Evolutionary conservation across 1,140 invertebrate species (phyloP), one percentile per base, ranked within the genome.

Genomic region (Trichonephila clavipes): DNA sequence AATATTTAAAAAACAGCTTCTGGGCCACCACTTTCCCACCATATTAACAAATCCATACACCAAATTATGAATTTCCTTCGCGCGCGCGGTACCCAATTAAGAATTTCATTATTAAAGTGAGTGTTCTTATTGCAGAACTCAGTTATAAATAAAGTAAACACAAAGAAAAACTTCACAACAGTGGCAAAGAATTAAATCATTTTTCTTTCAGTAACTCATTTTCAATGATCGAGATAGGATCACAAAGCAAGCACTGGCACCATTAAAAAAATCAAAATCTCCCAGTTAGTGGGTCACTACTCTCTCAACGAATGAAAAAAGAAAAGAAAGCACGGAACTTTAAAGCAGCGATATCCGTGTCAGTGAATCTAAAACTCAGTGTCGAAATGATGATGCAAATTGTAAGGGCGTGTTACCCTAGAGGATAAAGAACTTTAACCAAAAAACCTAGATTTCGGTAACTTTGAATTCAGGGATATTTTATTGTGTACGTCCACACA

Each of bases 211-310:
- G 8, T 34, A 10, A 77, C 24, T 8, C n/a, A 24, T 58, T 14
- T 59, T n/a, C 18, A 77, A 34, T 40, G 24, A 51, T 5, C n/a
- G 19, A 2, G 19, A 83, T n/a, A 58, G 44, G 51, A 83, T 59
- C 44, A 83, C 82, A 83, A 83, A 83, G 82, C 82, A 83, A 83
- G 40, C 24, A n/a, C 51, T 83, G 82, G 82, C 82, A 83, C 82
- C 44, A 83, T 83, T 83, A 58, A 28, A 24, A 88, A 88, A 59
- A 62, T 51, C 44, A 58, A 59, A 85, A 85, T 16, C 28, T 69
- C 28, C 10, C 18, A 82, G 82, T 85, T 18, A 51, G 28, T 88
- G 19, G 85, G 85, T 88, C 85, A 88, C 59, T 88, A 62, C 82
- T 85, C 58, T 85, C 58, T 85, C 82, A 24, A 19, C 28, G 72